Evolutionary conservation across 2,888 invertebrate genomes (phyloP).

Genomic region (Aleiodes testaceus): DNA sequence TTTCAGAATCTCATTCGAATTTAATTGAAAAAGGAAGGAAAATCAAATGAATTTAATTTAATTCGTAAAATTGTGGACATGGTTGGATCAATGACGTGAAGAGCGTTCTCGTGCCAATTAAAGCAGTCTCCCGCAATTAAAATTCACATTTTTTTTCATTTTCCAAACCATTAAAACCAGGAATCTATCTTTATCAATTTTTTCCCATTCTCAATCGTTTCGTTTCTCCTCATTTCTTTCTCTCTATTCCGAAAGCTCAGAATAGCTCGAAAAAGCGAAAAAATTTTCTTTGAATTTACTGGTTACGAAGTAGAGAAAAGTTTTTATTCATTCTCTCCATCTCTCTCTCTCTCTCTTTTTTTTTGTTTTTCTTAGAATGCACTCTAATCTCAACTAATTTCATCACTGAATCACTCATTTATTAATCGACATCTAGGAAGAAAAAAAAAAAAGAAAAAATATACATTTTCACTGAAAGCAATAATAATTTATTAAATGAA

Average conservation of each 20-base stretch:
- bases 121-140: slow-evolving; percentile 16
- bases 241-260: neutral
- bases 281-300: neutral
- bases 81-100: slow-evolving; percentile 14
- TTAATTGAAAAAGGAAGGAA: neutral
- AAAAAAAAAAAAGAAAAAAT: no score
- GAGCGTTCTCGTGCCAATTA: slow-evolving; percentile 8
- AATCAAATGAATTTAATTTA: neutral
- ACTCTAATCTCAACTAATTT: no score
- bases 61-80: slow-evolving; percentile 6
- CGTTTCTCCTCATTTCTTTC: neutral
- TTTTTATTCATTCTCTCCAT: neutral
- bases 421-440: no score
- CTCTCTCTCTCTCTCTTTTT: no score
- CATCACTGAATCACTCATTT: no score
- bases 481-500: no score
- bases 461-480: neutral
- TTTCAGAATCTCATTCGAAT: neutral
- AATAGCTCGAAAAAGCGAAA: neutral
- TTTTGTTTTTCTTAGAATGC: no score
- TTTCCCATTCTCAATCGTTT: neutral
- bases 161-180: neutral
- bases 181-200: neutral
- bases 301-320: neutral
- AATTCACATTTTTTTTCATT: neutral